Evolutionary conservation across 2,113 vertebrate species (phyloP).

Genomic region (Mohoua ochrocephala): DNA sequence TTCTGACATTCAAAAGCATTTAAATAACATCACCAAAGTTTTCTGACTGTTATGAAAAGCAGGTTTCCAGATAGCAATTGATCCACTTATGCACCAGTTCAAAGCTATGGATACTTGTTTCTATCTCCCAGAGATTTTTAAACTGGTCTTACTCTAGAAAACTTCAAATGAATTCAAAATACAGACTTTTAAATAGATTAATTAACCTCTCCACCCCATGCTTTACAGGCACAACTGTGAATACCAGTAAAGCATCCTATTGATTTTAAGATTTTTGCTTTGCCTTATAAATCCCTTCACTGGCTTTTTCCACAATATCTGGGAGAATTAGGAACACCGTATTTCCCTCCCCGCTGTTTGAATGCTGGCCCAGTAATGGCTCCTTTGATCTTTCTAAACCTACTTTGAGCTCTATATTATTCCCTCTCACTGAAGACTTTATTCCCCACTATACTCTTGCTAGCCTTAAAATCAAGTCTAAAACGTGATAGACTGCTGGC

Average conservation of each 20-base stretch:
- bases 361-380: background rate
- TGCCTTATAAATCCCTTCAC: background rate
- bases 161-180: conserved; percentile 26
- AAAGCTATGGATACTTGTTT: background rate
- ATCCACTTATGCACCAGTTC: background rate
- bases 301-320: background rate
- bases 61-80: background rate
- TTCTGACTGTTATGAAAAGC: background rate
- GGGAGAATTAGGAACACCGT: background rate
- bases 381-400: conserved; percentile 36
- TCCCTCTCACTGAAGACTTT: background rate
- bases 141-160: background rate
- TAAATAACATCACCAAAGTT: background rate
- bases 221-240: background rate
- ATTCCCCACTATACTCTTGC: background rate
- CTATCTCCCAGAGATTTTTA: background rate
- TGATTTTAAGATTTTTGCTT: conserved; percentile 47
- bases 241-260: conserved; percentile 14
- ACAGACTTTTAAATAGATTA: background rate
- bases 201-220: conserved; percentile 2
- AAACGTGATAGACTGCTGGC: background rate
- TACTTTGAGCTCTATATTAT: conserved; percentile 6
- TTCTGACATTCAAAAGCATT: background rate
- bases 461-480: background rate
- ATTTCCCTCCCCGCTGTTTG: background rate